Base-by-base conservation (phyloP, 1,140 invertebrate species). In the Orchestia grillus region DNA sequence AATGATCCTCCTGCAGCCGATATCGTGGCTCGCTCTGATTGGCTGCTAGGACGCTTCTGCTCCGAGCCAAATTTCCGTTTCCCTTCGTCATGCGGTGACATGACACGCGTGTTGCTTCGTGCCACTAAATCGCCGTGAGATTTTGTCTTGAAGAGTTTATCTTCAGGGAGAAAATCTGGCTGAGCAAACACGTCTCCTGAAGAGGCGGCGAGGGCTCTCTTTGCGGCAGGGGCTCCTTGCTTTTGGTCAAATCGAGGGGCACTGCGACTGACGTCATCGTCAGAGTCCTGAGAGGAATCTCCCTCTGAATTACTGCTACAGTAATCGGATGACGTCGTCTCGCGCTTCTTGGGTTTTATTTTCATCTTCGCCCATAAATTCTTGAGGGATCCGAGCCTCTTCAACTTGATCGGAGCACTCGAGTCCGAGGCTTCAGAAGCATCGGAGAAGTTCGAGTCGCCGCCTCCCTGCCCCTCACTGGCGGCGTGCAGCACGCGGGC, bases 311-410 rank as follows among this genome's bases (percentile, higher is more conserved):
- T 41, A 36, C 43, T 44, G 15, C 43, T 36, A 42, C 41, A 11
- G 41, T 15, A 8, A 44, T 44, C 88, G n/a, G 88, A 15, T 4
- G 41, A 42, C 15, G 41, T 42, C 4, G 88, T 11, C 43, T 90
- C 88, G 43, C 15, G 43, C 36, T 90, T 90, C 88, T 90, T 90
- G 0, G 88, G 15, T 90, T 90, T 90, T 90, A 41, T 42, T 42
- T 90, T 90, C n/a, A 90, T 42, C 28, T 90, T 90, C 1, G 88
- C 8, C 15, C 4, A 44, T 28, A 90, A 90, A 44, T 90, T 90
- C 88, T 42, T 90, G 41, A 90, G n/a, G 28, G 88, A 90, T 42
- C 88, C 88, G 41, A 90, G 88, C 41, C 88, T 90, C n/a, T 90
- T 90, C 15, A 90, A 36, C 87, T 8, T 42, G 88, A 41, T 42